These are phyloP conservation scores for Dermochelys coriacea DNA, from an alignment of 2,797 vertebrate genomes.

Conservation along the genomic window DNA sequence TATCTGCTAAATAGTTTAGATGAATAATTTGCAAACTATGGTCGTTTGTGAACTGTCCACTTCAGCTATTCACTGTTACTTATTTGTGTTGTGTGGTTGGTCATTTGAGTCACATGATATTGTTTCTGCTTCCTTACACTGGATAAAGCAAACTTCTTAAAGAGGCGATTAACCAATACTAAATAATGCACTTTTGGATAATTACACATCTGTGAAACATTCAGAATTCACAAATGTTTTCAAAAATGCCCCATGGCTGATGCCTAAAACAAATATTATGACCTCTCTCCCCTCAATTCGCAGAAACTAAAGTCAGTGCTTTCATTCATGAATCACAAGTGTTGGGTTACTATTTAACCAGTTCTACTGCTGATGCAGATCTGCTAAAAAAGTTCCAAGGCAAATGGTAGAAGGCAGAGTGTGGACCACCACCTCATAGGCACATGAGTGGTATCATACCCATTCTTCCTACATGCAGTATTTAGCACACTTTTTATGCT, in stretches of 20 bases:
- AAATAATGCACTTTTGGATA: background rate
- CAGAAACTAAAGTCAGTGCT: slow-evolving; percentile 55
- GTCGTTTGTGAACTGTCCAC: background rate
- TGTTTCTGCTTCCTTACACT: background rate
- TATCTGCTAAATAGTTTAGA: background rate
- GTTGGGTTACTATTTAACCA: slow-evolving; percentile 54
- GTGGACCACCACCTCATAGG: slow-evolving; percentile 36
- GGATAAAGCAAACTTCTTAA: slow-evolving; percentile 11
- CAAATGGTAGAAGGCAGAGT: slow-evolving; percentile 52
- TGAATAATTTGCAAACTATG: background rate
- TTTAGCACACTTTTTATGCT: background rate
- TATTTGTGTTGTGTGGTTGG: background rate
- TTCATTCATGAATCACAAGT: slow-evolving; percentile 64
- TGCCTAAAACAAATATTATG: background rate
- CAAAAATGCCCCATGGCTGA: background rate
- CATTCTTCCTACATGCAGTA: slow-evolving; percentile 53
- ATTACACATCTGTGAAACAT: background rate
- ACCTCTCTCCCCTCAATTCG: background rate
- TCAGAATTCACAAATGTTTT: slow-evolving; percentile 39
- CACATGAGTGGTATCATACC: slow-evolving; percentile 61
- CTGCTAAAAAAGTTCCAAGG: slow-evolving; percentile 43
- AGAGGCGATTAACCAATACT: background rate
- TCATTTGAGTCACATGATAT: background rate
- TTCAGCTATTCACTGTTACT: background rate
- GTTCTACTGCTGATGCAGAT: slow-evolving; percentile 30